phyloP scores from a whole-genome alignment of 2,888 invertebrate genomes.

The Carpatolechia fugitivella region DNA sequence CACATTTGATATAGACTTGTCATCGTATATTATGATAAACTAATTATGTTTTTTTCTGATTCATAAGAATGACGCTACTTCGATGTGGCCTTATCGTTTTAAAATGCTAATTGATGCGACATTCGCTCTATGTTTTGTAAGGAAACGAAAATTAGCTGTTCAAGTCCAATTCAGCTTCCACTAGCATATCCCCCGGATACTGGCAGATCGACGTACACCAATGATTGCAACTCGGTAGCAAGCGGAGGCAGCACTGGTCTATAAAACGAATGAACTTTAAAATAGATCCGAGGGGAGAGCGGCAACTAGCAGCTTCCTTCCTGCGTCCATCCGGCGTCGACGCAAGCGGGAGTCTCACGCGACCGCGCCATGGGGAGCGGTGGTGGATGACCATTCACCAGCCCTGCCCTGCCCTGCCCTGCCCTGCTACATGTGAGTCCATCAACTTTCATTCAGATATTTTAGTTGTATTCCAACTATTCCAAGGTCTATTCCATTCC shows the following conservation, averaged over 20 bases:
- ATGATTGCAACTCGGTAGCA: conserved; percentile 13
- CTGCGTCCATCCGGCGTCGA: conserved; percentile 73
- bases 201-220: conserved; percentile 2
- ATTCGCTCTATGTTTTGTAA: neutral
- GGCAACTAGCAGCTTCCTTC: conserved; percentile 78
- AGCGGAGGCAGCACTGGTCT: conserved; percentile 34
- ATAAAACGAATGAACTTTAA: conserved; percentile 68
- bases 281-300: conserved; percentile 75
- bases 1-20: no score
- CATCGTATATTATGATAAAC: no score
- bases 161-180: neutral
- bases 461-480: no score
- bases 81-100: no score
- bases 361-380: conserved; percentile 34
- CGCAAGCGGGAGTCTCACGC: conserved; percentile 77
- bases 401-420: neutral
- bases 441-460: neutral
- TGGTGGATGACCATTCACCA: conserved; percentile 35
- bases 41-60: no score
- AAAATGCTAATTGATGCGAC: no score
- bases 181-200: conserved; percentile 14
- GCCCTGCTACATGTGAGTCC: neutral
- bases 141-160: neutral
- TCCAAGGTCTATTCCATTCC: no score
- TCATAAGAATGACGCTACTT: no score